Percentiles rank a stretch among this genome's conserved stretches.
phyloP scores from a whole-genome alignment of 2,888 invertebrate species.

The Xanthia togata region DNA sequence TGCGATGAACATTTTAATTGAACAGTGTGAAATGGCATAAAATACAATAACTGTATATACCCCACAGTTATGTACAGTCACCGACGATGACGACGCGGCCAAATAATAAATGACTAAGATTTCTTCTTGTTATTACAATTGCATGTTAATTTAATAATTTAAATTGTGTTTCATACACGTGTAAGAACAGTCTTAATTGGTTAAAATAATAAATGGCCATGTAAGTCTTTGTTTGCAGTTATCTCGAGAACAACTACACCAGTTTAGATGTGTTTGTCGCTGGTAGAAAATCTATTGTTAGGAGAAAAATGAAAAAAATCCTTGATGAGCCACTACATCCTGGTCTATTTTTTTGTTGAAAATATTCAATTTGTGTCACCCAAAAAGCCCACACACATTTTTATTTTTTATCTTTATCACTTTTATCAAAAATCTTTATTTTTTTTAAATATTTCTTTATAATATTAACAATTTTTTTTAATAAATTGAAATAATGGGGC shows the following conservation, averaged over 20 bases:
- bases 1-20: conserved; percentile 41
- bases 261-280: conserved; percentile 46
- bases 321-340: not conserved
- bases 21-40: conserved; percentile 53
- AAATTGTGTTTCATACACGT: conserved; percentile 56
- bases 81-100: conserved; percentile 64
- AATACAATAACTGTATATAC: conserved; percentile 68
- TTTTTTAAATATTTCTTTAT: not conserved
- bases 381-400: not conserved
- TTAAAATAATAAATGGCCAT: conserved; percentile 51
- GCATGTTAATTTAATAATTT: conserved; percentile 64
- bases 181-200: conserved; percentile 60
- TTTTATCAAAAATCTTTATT: not conserved
- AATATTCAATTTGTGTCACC: too few species aligned
- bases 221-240: conserved; percentile 36
- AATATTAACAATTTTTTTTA: too few species aligned
- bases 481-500: not conserved
- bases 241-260: conserved; percentile 33
- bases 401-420: not conserved
- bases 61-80: conserved; percentile 62
- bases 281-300: conserved; percentile 50
- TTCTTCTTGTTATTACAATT: conserved; percentile 64
- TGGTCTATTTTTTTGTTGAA: not conserved
- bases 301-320: not conserved
- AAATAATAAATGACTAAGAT: conserved; percentile 70